phyloP scores from a whole-genome alignment of 2,113 vertebrate species.

The Arizona elegans region DNA sequence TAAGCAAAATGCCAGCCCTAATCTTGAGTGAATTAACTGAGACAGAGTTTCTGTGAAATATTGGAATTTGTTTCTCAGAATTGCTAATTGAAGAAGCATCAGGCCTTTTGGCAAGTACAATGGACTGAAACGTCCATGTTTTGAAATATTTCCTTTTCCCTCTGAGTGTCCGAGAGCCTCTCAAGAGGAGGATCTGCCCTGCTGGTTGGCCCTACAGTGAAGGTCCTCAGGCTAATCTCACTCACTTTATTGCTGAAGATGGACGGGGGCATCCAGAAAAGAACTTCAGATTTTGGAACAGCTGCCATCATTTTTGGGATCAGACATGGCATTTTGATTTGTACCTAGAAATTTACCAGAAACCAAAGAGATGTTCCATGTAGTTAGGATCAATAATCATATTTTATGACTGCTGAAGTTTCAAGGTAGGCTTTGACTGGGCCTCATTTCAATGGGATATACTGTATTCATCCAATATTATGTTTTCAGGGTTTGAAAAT shows the following conservation, averaged over 20 bases:
- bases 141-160: background rate
- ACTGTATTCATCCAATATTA: background rate
- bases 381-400: background rate
- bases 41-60: background rate
- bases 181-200: background rate
- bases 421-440: background rate
- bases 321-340: background rate
- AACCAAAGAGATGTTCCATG: background rate
- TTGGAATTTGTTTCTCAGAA: background rate
- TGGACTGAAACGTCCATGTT: background rate
- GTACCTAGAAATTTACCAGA: background rate
- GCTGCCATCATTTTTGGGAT: background rate
- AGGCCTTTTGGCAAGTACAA: background rate
- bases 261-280: background rate
- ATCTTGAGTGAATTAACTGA: background rate
- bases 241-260: too few relatives aligned
- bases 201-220: background rate
- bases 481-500: background rate
- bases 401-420: background rate
- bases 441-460: background rate
- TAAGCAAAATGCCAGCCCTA: background rate
- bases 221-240: background rate
- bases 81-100: background rate
- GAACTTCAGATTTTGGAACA: background rate
- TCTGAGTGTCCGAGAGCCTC: background rate